Conservation (phyloP, 2,797 vertebrate genomes). For the Catostomus latipinnis region DNA sequence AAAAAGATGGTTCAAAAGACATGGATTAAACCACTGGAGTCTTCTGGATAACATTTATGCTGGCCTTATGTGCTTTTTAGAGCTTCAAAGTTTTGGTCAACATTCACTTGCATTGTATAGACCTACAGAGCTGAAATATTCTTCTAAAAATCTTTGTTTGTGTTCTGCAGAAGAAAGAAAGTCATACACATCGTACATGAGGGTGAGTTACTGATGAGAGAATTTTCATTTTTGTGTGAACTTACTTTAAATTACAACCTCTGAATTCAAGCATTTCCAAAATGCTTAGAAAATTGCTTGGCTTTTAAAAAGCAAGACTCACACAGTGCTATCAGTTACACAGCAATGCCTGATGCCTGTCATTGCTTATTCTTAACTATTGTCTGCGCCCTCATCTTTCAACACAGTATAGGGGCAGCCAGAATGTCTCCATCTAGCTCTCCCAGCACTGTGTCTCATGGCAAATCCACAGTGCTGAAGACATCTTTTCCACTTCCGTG, state of each 20-base stretch:
- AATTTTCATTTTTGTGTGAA: no score
- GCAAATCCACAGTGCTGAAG: slow-evolving; percentile 61
- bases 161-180: no score
- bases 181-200: no score
- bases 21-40: no score
- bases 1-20: no score
- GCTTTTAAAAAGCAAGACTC: neutral
- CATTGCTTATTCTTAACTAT: slow-evolving; percentile 3
- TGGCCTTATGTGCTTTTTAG: no score
- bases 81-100: no score
- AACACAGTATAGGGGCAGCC: neutral
- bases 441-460: slow-evolving; percentile 42
- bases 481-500: slow-evolving; percentile 70
- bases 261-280: neutral
- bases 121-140: no score
- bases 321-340: neutral
- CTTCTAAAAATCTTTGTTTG: no score
- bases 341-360: neutral
- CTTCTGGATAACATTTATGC: no score
- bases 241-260: neutral
- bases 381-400: slow-evolving; percentile 16
- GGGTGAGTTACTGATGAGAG: no score
- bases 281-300: neutral
- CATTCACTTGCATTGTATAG: no score
- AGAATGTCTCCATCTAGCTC: slow-evolving; percentile 16